phyloP scores from a whole-genome alignment of 2,888 invertebrate species.

The Tryphoninae sp. region DNA sequence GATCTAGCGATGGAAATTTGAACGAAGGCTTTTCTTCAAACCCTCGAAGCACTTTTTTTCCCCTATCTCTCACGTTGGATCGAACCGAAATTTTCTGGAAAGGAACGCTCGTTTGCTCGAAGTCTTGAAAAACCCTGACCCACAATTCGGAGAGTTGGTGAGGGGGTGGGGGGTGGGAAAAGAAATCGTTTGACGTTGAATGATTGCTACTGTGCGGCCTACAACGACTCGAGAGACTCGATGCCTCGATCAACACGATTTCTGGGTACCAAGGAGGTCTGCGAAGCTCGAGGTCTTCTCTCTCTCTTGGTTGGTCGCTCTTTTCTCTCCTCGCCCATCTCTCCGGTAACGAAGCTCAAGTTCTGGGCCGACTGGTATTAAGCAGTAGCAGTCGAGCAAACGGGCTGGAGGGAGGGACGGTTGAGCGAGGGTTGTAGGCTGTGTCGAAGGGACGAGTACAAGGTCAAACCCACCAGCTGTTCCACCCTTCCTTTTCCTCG shows the following conservation, averaged over 20 bases:
- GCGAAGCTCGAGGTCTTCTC: constrained; percentile 62
- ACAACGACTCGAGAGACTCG: background rate
- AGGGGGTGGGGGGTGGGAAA: background rate
- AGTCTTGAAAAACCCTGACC: background rate
- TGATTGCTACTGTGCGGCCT: background rate
- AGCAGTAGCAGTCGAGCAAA: constrained; percentile 32
- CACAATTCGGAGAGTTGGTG: background rate
- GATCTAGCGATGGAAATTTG: background rate
- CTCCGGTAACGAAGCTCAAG: constrained; percentile 48
- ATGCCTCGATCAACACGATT: constrained; percentile 12
- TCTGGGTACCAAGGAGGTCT: background rate
- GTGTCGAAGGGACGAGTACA: constrained; percentile 58
- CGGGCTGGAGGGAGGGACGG: constrained; percentile 17
- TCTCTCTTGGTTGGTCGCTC: background rate
- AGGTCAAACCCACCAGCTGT: constrained; percentile 71
- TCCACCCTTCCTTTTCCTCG: constrained; percentile 68
- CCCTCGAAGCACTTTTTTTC: background rate
- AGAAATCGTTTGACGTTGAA: constrained; percentile 11
- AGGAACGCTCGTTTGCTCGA: background rate
- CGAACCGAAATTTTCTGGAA: background rate
- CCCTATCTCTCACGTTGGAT: background rate
- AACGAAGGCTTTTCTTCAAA: background rate
- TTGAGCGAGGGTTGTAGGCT: constrained; percentile 52
- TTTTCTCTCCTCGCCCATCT: background rate
- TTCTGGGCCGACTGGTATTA: constrained; percentile 46